These are phyloP conservation scores for Lontra canadensis DNA, from an alignment of 2,113 vertebrate genomes.

Conservation along the genomic window DNA sequence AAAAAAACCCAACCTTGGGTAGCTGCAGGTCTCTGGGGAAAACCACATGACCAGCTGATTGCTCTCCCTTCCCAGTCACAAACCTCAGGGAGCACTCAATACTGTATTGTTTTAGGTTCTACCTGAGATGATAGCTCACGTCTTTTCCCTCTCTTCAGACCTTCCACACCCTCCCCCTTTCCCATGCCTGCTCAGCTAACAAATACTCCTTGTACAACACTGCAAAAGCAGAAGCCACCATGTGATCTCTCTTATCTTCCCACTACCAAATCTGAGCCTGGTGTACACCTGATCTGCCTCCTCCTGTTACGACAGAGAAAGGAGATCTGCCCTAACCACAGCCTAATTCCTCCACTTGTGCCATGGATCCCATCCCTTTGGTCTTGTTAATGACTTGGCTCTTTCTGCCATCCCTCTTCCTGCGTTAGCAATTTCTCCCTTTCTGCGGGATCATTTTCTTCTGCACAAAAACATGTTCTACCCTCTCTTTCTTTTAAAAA, in stretches of 20 bases:
- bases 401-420: neutral
- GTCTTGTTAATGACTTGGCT: neutral
- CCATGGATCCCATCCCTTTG: neutral
- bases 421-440: neutral
- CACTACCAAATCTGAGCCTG: neutral
- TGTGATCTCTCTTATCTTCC: neutral
- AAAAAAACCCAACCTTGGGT: neutral
- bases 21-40: neutral
- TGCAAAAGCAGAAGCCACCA: neutral
- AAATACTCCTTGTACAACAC: neutral
- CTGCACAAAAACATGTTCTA: neutral
- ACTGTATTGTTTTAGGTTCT: neutral
- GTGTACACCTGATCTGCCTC: neutral
- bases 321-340: neutral
- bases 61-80: neutral
- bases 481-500: neutral
- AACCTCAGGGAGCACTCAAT: neutral
- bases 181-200: neutral
- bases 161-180: neutral
- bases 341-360: neutral
- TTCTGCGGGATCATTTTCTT: neutral
- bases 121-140: neutral
- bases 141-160: neutral
- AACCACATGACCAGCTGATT: neutral
- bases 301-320: neutral